Conservation (phyloP, 2,888 invertebrate genomes). For the Tryphoninae sp. region DNA sequence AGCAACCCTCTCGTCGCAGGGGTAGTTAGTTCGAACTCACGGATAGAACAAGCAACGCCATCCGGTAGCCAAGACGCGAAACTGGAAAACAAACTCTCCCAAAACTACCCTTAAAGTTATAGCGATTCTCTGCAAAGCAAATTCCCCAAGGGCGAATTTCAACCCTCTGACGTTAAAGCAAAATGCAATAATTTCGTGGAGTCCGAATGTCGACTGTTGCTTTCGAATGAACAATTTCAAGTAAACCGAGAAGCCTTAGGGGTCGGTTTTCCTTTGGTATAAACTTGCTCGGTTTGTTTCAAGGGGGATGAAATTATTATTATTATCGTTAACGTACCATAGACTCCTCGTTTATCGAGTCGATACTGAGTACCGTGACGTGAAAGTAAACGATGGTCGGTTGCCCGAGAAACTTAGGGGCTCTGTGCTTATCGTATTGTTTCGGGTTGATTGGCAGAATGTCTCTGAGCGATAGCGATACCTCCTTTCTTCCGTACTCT, state of each 20-base stretch:
- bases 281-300: background rate
- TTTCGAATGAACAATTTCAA: background rate
- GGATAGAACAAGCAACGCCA: constrained; percentile 24
- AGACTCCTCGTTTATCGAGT: constrained; percentile 97
- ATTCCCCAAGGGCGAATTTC: background rate
- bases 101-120: constrained; percentile 20
- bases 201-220: background rate
- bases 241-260: background rate
- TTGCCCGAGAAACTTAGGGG: constrained; percentile 92
- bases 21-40: background rate
- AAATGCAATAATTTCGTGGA: constrained; percentile 8
- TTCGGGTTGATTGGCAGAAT: constrained; percentile 92
- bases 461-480: constrained; percentile 90
- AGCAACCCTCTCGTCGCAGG: background rate
- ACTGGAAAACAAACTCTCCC: background rate
- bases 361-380: constrained; percentile 93
- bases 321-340: constrained; percentile 85
- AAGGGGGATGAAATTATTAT: background rate
- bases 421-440: constrained; percentile 94
- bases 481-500: constrained; percentile 82
- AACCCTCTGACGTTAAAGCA: background rate
- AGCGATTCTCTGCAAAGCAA: background rate
- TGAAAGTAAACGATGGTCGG: constrained; percentile 95
- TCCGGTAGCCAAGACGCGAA: background rate
- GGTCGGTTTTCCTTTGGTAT: background rate